Base-by-base conservation (phyloP, 2,113 vertebrate species). In the Phoenicopterus ruber region DNA sequence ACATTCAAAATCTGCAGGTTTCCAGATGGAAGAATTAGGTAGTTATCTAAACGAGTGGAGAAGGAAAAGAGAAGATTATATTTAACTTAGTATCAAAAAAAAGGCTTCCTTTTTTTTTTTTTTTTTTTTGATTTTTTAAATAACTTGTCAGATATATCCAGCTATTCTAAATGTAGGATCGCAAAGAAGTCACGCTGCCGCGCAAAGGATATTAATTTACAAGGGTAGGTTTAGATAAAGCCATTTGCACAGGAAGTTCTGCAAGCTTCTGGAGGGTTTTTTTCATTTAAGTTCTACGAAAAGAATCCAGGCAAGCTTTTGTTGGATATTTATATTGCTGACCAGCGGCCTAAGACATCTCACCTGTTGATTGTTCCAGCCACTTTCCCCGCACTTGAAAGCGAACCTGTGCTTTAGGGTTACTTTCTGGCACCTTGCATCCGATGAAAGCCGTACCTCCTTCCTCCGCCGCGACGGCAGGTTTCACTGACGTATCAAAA, bases 21-120 rank as follows among this genome's bases (percentile, higher is more conserved):
- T 96, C 99, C 99, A 62, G 99, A 99, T 1, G 99, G 99, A 91
- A 99, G 99, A 87, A 99, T 98, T 95, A 99, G 97, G 96, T 99
- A 99, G 90, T 99, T 98, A 82, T 97, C 99, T 99, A 52, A 86
- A 94, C 4, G 26, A 88, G 54, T 1, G 96, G 65, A 36, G 54
- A 97, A 97, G 82, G 36, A 86, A 38, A 89, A 88, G n/a, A 50
- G 29, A 88, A 18, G 32, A 57, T 50, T 42, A 32, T 25, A n/a
- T n/a, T n/a, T n/a, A n/a, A 55, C 34, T 84, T 26, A 0, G 3
- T 49, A 72, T 71, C 32, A 62, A 40, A 36, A 57, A 18, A 63
- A 59, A 31, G 29, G 5, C 6, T 71, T 70, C 36, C 36, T 58
- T 24, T 73, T 18, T 13, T 14, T 25, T 12, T 34, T 42, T 42